A percentile compares a stretch with the other conserved stretches of the same genome.
These are phyloP conservation scores for Tipula vernalis DNA, from an alignment of 2,888 invertebrate genomes.

Conservation along the genomic window DNA sequence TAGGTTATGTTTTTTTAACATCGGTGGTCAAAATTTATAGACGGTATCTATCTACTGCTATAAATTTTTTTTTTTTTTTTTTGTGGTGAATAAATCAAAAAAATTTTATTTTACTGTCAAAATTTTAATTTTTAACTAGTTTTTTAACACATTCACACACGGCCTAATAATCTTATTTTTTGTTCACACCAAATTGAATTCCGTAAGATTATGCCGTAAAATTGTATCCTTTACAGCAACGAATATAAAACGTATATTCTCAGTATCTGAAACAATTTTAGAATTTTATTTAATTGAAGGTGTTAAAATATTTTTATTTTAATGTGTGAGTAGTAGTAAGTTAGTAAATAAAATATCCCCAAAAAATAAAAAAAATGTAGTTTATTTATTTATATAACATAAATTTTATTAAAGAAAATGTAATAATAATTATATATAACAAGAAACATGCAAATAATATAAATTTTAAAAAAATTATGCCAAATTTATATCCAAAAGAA, in stretches of 20 bases:
- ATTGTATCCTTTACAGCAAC: constrained; percentile 99
- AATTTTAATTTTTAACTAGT: no score
- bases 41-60: no score
- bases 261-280: constrained; percentile 64
- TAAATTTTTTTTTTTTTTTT: no score
- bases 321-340: background rate
- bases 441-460: constrained; percentile 4
- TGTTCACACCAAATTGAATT: constrained; percentile 97
- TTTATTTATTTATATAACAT: background rate
- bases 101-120: no score
- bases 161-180: constrained; percentile 19
- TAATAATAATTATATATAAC: background rate
- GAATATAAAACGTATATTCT: constrained; percentile 99
- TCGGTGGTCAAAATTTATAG: no score
- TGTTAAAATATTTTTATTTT: background rate
- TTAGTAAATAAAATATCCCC: background rate
- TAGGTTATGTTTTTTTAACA: no score
- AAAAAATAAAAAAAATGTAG: background rate
- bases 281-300: background rate
- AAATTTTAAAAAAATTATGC: background rate
- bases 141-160: no score
- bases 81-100: no score
- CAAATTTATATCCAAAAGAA: background rate
- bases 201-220: constrained; percentile 99
- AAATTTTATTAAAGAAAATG: background rate